A percentile compares a stretch with the other conserved stretches of the same genome.
Conservation (phyloP, 1,140 invertebrate genomes). For the Euwallacea similis region DNA sequence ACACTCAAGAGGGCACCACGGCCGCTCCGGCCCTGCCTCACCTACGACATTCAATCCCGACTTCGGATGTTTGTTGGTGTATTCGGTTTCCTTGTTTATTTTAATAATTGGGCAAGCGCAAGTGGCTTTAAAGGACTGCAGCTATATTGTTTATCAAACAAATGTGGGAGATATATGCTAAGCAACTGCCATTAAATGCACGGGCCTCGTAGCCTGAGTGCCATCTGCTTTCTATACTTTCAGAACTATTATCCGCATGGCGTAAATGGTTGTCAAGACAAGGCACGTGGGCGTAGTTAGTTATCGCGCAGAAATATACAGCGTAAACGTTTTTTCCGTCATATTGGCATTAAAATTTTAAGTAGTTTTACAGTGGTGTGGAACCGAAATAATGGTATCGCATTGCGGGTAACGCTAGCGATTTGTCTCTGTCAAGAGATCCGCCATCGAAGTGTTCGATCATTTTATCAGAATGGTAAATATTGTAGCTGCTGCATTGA, state of each 20-base stretch:
- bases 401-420: background rate
- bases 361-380: no score
- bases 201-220: background rate
- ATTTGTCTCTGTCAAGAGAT: constrained; percentile 7
- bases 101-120: constrained; percentile 23
- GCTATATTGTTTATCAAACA: constrained; percentile 26
- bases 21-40: background rate
- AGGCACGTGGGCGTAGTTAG: background rate
- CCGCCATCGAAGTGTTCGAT: background rate
- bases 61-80: constrained; percentile 21
- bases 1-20: no score
- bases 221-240: constrained; percentile 17
- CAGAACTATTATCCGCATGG: constrained; percentile 1
- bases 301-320: no score
- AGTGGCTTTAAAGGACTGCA: constrained; percentile 19
- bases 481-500: constrained; percentile 1
- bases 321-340: no score
- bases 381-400: constrained; percentile 9
- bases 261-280: constrained; percentile 6
- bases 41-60: background rate
- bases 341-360: no score
- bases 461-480: constrained; percentile 10
- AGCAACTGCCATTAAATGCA: constrained; percentile 24
- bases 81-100: constrained; percentile 23
- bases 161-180: constrained; percentile 16